A percentile compares a stretch with the other conserved stretches of the same genome.
phyloP scores from a whole-genome alignment of 2,888 invertebrate species.

The Lomographa bimaculata region DNA sequence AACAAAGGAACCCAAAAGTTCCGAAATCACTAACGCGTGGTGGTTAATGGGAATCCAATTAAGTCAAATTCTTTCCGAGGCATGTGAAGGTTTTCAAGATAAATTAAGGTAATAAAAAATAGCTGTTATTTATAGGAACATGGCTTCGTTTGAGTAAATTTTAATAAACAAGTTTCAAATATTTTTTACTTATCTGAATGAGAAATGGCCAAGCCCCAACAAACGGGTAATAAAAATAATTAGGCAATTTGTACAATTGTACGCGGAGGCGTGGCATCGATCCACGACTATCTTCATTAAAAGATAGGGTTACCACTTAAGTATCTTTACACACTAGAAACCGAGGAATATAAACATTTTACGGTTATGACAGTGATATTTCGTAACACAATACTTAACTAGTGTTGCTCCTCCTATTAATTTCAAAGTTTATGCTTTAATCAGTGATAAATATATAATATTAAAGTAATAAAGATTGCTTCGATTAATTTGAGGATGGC shows the following conservation, averaged over 20 bases:
- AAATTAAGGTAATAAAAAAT: constrained; percentile 10
- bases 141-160: constrained; percentile 13
- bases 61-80: constrained; percentile 33
- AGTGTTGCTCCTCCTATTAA: background rate
- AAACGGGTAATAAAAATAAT: constrained; percentile 80
- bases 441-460: no score
- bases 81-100: constrained; percentile 21
- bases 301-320: constrained; percentile 39
- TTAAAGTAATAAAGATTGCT: no score
- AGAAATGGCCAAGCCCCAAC: constrained; percentile 60
- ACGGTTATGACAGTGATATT: background rate
- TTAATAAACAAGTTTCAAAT: constrained; percentile 25
- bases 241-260: constrained; percentile 73
- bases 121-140: constrained; percentile 19
- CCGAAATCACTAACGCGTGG: constrained; percentile 24
- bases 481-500: constrained; percentile 12
- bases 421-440: constrained; percentile 1
- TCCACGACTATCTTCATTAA: constrained; percentile 53
- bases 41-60: constrained; percentile 36
- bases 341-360: background rate
- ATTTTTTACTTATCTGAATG: constrained; percentile 65
- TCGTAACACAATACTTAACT: background rate
- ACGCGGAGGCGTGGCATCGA: constrained; percentile 62
- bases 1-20: constrained; percentile 31
- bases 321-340: no score